These are phyloP conservation scores for Bombus superbus DNA, from an alignment of 1,140 invertebrate species.

Conservation along the genomic window DNA sequence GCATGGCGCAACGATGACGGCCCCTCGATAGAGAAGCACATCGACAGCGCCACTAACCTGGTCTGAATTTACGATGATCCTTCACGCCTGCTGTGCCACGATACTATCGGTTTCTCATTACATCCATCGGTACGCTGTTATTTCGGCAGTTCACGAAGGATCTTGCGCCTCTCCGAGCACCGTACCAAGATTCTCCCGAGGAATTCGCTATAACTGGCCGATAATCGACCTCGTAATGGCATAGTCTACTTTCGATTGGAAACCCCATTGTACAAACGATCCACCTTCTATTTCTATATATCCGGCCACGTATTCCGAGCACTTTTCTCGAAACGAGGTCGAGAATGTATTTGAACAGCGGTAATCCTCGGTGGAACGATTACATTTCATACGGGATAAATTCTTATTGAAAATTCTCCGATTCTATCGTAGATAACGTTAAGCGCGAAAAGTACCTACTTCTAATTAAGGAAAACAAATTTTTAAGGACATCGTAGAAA, in stretches of 20 bases:
- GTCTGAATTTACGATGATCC: constrained; percentile 59
- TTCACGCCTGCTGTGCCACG: constrained; percentile 44
- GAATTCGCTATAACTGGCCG: constrained; percentile 66
- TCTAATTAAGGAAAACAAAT: not conserved
- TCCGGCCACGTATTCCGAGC: constrained; percentile 27
- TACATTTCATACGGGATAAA: constrained; percentile 35
- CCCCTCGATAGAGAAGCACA: constrained; percentile 39
- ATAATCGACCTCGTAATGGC: constrained; percentile 69
- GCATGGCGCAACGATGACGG: constrained; percentile 52
- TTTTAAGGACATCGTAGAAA: too few relatives aligned
- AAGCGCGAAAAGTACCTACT: not conserved
- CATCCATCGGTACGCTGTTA: constrained; percentile 64
- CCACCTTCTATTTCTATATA: constrained; percentile 65
- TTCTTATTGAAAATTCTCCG: constrained; percentile 33
- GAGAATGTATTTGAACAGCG: constrained; percentile 51
- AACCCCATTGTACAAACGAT: constrained; percentile 61
- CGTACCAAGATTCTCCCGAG: constrained; percentile 46
- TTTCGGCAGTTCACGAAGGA: constrained; percentile 57
- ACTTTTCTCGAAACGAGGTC: constrained; percentile 22
- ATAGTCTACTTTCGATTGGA: constrained; percentile 36
- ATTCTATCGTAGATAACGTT: not conserved
- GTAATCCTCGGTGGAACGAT: constrained; percentile 66
- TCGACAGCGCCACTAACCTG: constrained; percentile 44
- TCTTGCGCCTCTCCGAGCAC: not conserved
- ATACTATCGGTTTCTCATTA: constrained; percentile 75